Evolutionary conservation across 1,140 invertebrate species (phyloP), one percentile per base, ranked within the genome.

Genomic region (Panonychus citri): DNA sequence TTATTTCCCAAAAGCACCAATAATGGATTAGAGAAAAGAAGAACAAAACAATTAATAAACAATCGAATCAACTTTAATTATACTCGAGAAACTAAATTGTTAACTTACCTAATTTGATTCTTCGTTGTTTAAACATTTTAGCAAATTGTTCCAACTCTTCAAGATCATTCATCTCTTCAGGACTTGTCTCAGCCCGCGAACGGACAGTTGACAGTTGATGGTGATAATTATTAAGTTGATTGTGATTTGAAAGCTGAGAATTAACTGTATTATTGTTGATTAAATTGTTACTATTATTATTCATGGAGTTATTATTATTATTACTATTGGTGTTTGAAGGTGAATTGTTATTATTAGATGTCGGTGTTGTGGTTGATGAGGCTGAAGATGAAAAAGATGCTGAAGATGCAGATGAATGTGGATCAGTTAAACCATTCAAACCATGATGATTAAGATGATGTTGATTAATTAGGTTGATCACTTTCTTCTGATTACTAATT

Each of bases 131-230:
- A 69, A 95, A 95, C 5, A 85, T 88, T 68, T 93, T 91, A 30
- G 89, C 88, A 67, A 95, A 95, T 64, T 91, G 85, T 68, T 94
- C 88, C 25, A 94, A 74, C 67, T 95, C 89, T 68, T 93, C 87
- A 21, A 94, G 75, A 69, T 93, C 89, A 8, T 85, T 89, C 7
- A 86, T 86, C 68, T 93, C 87, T 64, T 93, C 86, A 0, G 80
- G n/a, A 24, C 21, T 24, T 13, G 83, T 81, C 51, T 61, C 61
- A 43, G 54, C 28, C 15, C 55, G 51, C 50, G 50, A 55, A 54
- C 50, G 43, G 26, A 15, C 2, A 13, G 17, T 10, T 43, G 13
- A 39, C 30, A 34, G 30, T 34, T 34, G 30, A 34, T 34, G 30
- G 12, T 26, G 27, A 52, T 52, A 19, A 19, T 30, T 5, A 7